Evolutionary conservation across 2,888 invertebrate species (phyloP), one percentile per base, ranked within the genome.

Genomic region (Himalopsyche anomala): DNA sequence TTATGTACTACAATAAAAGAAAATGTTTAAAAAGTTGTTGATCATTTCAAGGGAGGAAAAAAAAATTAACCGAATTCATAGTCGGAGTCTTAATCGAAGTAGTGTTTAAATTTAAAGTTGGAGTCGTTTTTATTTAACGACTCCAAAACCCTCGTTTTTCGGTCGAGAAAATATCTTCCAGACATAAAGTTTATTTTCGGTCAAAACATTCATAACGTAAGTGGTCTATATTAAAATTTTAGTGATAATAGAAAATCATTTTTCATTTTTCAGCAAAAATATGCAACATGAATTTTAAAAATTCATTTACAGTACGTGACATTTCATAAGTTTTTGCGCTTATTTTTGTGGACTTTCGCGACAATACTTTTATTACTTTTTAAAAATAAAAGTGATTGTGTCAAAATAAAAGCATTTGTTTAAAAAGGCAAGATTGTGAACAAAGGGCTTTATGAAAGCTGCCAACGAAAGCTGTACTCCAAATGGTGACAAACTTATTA

Each of bases 371-470:
- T 62, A 62, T 62, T 62, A 62, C 62, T 62, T 62, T 62, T 62
- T 28, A 28, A 62, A 62, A 62, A 62, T 62, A 62, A 62, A 62
- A 62, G 62, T 62, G 62, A 62, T 62, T 62, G 62, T 62, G 19
- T 62, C 62, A 62, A 62, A 62, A 62, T 62, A 62, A 62, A 62
- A 62, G 62, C 62, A 19, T 62, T 62, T 62, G 62, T 19, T 62
- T 62, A 19, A 62, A 62, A 62, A 62, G 62, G 62, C 62, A 62
- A 62, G 62, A 62, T 19, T 62, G 62, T 62, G 62, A 62, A 62
- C 62, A 62, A 62, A 62, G 11, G 62, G 62, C 62, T 62, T 62
- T 62, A 62, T 62, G 62, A 62, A 62, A 62, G 62, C 62, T 62
- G 62, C 62, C 62, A 62, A 15, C 62, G 62, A 62, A 62, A 62